Evolutionary conservation across 2,888 invertebrate species (phyloP), one percentile per base, ranked within the genome.

Genomic region (Schrankia costaestrigalis): DNA sequence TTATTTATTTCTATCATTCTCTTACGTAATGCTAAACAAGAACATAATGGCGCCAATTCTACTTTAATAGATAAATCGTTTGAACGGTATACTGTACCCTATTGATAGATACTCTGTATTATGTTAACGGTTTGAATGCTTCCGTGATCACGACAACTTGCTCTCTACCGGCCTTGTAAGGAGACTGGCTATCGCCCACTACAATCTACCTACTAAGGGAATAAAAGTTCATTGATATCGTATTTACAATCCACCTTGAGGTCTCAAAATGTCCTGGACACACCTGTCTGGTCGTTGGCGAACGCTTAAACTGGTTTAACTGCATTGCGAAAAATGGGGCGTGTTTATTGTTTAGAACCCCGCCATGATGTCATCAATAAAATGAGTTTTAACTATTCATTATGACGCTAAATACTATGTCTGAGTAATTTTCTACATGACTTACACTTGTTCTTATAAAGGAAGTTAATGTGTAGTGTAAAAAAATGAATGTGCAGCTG

Each of bases 401-500:
- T 24, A 24, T 24, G 7, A 24, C 11, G 10, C 9, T 21, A 21
- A 21, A 10, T 21, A 21, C 3, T 7, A 21, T 7, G n/a, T 3
- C 21, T n/a, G 4, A 21, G 3, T 6, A n/a, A 21, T 21, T 21
- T 7, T 21, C 28, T 18, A 27, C 19, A 25, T 22, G 26, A 5
- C 22, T 31, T 25, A 29, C 11, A 31, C 31, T 25, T 25, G 11
- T 48, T 31, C 50, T 56, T 45, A 30, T 21, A 35, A 46, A 57
- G 46, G 56, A 54, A 44, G 41, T n/a, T n/a, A n/a, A n/a, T 25
- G 28, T 30, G 41, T 31, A 32, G 32, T 26, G 43, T 38, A 58
- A 63, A 62, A n/a, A 60, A 58, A 49, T 44, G 31, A 23, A 39
- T 45, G 54, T 46, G 45, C 71, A 69, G 63, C 69, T 71, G 71